Percentiles rank a stretch among this genome's conserved stretches.
phyloP scores from a whole-genome alignment of 2,888 invertebrate species.

The Liodrosophila aerea region DNA sequence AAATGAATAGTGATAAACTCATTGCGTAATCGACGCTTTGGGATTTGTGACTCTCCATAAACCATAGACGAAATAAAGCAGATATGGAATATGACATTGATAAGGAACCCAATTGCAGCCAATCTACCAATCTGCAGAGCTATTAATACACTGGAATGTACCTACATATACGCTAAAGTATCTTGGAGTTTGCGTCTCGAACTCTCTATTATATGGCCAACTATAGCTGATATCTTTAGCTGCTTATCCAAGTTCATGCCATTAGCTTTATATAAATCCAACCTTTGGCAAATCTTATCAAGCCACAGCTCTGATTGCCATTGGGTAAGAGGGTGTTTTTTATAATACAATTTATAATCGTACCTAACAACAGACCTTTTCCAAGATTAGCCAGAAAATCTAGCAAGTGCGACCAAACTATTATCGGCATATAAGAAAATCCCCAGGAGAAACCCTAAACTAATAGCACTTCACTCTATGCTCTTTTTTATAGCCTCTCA shows the following conservation, averaged over 20 bases:
- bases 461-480: neutral
- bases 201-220: too few species aligned
- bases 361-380: conserved; percentile 16
- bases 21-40: conserved; percentile 58
- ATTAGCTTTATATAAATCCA: neutral
- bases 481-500: conserved; percentile 13
- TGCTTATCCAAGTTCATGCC: too few species aligned
- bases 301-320: conserved; percentile 22
- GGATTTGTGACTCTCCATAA: conserved; percentile 41
- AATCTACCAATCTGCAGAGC: neutral
- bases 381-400: conserved; percentile 19
- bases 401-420: conserved; percentile 11
- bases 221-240: too few species aligned
- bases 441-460: neutral
- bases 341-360: conserved; percentile 24
- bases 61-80: conserved; percentile 43
- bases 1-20: neutral
- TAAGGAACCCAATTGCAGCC: conserved; percentile 58
- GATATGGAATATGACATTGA: conserved; percentile 58
- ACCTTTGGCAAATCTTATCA: conserved; percentile 63
- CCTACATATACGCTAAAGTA: too few species aligned
- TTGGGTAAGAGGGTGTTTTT: conserved; percentile 1
- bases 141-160: too few species aligned
- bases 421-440: too few species aligned
- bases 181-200: too few species aligned